Evolutionary conservation across 2,888 invertebrate species (phyloP).

Genomic region (Tuta absoluta): DNA sequence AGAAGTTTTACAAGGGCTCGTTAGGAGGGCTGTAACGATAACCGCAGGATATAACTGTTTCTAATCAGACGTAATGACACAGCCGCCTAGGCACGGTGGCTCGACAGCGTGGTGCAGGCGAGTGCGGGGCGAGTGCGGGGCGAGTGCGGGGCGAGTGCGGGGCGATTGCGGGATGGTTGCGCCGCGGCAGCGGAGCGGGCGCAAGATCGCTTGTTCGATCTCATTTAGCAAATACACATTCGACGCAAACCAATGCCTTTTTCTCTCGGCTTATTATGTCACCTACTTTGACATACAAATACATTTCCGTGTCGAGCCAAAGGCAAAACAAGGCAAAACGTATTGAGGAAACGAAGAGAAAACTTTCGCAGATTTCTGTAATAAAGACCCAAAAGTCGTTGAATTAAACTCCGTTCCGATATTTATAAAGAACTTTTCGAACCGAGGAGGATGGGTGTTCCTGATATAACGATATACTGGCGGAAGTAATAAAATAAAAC

Average conservation of each 20-base stretch:
- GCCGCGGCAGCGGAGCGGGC: slow-evolving; percentile 18
- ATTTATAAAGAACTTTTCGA: slow-evolving; percentile 60
- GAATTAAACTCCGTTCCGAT: slow-evolving; percentile 52
- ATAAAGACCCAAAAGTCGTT: slow-evolving; percentile 26
- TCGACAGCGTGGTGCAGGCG: slow-evolving; percentile 25
- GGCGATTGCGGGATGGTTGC: not conserved
- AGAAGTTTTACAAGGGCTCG: slow-evolving; percentile 75
- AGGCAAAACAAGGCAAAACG: slow-evolving; percentile 17
- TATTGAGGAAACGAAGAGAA: slow-evolving; percentile 13
- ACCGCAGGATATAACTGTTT: slow-evolving; percentile 76
- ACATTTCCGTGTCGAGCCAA: not conserved
- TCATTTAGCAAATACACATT: slow-evolving; percentile 41
- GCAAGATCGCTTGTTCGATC: slow-evolving; percentile 53
- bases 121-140: not conserved
- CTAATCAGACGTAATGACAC: slow-evolving; percentile 74
- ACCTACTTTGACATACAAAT: slow-evolving; percentile 5
- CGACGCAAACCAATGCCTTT: slow-evolving; percentile 14
- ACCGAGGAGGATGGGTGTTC: slow-evolving; percentile 60
- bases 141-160: not conserved
- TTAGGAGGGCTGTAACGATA: slow-evolving; percentile 73
- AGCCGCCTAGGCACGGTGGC: slow-evolving; percentile 38
- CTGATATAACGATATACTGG: slow-evolving; percentile 76
- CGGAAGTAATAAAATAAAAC: slow-evolving; percentile 81
- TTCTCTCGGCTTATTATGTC: slow-evolving; percentile 4
- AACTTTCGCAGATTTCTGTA: slow-evolving; percentile 22